Base-by-base conservation (phyloP, 2,888 invertebrate genomes). In the Dicyrtomina minuta region DNA sequence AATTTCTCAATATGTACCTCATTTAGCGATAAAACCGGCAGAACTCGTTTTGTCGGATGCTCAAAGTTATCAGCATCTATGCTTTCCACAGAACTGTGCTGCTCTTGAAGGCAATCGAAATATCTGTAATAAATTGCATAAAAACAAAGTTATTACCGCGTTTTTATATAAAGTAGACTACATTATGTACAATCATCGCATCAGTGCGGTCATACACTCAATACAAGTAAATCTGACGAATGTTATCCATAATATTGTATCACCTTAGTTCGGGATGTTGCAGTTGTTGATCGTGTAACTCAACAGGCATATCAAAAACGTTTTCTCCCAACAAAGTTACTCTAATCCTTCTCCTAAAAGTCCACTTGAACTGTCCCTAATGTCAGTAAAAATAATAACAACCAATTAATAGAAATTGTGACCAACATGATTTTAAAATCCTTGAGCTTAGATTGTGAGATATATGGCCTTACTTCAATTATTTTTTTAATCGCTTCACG, bases 21-120 rank as follows among this genome's bases (percentile, higher is more conserved):
- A 82, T 99, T 99, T n/a, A 99, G 85, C 0, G 97, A 97, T 78
- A 96, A 83, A 80, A 91, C 90, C 0, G 98, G 97, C 59, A 97
- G 83, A 55, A 90, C 86, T 75, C 88, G 86, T 80, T 44, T 79
- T 68, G 78, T 78, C 58, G 73, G 70, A 27, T 64, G 75, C 8
- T 33, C 33, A 33, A 33, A 33, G 65, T 72, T 72, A 12, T 70
- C 66, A 61, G 67, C 69, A 68, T 75, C 74, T 22, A 62, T 46
- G 24, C 15, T 56, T 17, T 56, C 53, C 39, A 20, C n/a, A 41
- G 62, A 61, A 27, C 75, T 76, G 26, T 77, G 78, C 12, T 79
- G 79, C 44, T 81, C 81, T 68, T 80, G 79, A 20, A 80, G 72
- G 64, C 79, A 79, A 53, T 81, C 81, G 71, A 80, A 77, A 67